phyloP scores from a whole-genome alignment of 2,797 vertebrate species.

The Chaenodraco wilsoni region DNA sequence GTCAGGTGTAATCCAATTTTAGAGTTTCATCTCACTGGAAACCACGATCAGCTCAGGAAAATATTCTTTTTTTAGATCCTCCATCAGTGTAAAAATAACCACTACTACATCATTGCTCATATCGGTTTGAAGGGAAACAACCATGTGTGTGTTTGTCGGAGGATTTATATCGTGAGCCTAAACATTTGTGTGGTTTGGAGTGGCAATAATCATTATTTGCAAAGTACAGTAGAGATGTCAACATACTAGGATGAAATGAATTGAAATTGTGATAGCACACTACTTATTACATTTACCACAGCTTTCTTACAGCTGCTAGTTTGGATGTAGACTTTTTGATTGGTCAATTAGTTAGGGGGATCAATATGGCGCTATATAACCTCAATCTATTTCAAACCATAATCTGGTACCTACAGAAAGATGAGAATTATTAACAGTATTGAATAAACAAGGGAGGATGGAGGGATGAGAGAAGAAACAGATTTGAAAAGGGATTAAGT shows the following conservation, averaged over 20 bases:
- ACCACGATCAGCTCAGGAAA: slow-evolving; percentile 9
- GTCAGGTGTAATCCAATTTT: slow-evolving; percentile 40
- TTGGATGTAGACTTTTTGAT: too few relatives aligned
- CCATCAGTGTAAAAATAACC: slow-evolving; percentile 30
- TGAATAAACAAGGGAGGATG: too few relatives aligned
- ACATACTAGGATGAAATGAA: background rate
- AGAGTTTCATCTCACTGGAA: slow-evolving; percentile 50
- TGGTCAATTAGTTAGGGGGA: too few relatives aligned
- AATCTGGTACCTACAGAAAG: too few relatives aligned
- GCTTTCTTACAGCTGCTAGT: too few relatives aligned
- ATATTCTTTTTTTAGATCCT: slow-evolving; percentile 37
- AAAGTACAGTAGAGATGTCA: background rate
- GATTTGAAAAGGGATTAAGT: too few relatives aligned
- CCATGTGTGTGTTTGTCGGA: background rate
- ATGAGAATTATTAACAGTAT: too few relatives aligned
- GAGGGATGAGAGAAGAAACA: too few relatives aligned
- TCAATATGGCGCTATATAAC: too few relatives aligned
- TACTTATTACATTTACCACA: too few relatives aligned
- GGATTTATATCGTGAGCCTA: background rate
- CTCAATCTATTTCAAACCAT: too few relatives aligned
- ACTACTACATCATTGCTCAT: slow-evolving; percentile 40
- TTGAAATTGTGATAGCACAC: background rate
- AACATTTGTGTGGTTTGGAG: background rate
- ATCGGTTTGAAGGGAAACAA: slow-evolving; percentile 20
- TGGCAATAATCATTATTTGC: background rate